These are phyloP conservation scores for Bujurquina vittata DNA, from an alignment of 2,113 vertebrate species.

Conservation along the genomic window DNA sequence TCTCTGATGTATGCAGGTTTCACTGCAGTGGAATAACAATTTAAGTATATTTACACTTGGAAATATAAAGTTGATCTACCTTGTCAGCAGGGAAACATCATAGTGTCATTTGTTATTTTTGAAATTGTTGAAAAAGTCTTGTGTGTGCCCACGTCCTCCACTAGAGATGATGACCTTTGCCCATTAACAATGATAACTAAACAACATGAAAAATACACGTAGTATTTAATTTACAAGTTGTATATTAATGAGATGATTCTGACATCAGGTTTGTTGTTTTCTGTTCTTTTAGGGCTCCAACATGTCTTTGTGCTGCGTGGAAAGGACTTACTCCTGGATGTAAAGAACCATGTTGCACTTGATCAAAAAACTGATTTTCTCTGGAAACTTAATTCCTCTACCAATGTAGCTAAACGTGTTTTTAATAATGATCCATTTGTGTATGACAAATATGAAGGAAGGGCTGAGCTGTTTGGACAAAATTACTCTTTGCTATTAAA, in stretches of 20 bases:
- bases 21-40: neutral
- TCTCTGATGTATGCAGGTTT: neutral
- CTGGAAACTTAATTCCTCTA: fast-evolving
- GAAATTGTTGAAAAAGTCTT: too few relatives aligned
- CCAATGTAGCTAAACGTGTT: fast-evolving
- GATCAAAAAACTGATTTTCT: fast-evolving
- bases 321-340: fast-evolving
- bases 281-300: neutral
- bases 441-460: neutral
- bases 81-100: too few relatives aligned
- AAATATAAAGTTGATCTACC: neutral
- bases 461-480: fast-evolving
- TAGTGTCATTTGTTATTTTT: too few relatives aligned
- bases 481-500: neutral
- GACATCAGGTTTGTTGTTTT: neutral
- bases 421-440: fast-evolving
- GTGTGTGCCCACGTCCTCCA: too few relatives aligned
- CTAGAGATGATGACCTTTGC: too few relatives aligned
- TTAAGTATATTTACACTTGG: neutral
- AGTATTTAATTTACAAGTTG: fast-evolving
- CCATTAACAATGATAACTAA: fast-evolving
- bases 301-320: neutral
- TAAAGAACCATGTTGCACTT: fast-evolving
- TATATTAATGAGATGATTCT: neutral
- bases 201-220: neutral